Conservation (phyloP, 2,797 vertebrate species). For the Catharus ustulatus region DNA sequence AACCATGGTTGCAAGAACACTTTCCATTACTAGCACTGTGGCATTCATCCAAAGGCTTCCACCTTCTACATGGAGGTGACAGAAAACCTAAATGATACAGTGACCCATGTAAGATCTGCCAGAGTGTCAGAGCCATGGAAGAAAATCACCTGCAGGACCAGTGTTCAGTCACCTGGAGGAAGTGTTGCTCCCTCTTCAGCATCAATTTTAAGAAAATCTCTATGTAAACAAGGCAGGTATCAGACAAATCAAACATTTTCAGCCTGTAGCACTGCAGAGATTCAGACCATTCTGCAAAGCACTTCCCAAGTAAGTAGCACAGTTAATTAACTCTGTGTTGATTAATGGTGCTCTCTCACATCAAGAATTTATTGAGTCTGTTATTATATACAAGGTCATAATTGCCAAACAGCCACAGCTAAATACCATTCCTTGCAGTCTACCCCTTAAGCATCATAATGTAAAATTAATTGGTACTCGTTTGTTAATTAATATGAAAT, state of each 20-base stretch:
- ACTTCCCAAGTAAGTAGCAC: conserved; percentile 1
- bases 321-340: conserved; percentile 55
- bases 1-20: neutral
- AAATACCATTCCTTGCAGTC: conserved; percentile 49
- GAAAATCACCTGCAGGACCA: neutral
- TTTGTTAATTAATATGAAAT: conserved; percentile 50
- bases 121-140: neutral
- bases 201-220: neutral
- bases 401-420: conserved; percentile 54
- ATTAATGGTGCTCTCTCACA: conserved; percentile 49
- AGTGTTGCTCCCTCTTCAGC: neutral
- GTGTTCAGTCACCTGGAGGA: neutral
- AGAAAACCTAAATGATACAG: neutral
- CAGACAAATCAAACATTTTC: neutral
- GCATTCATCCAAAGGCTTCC: neutral
- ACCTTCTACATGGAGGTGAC: neutral
- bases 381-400: conserved; percentile 52
- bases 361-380: conserved; percentile 57
- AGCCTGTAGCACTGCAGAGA: neutral
- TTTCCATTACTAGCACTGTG: neutral
- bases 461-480: conserved; percentile 48
- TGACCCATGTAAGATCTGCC: neutral
- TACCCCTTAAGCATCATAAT: conserved; percentile 17
- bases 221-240: neutral
- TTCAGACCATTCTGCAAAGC: neutral